Evolutionary conservation across 2,797 vertebrate species (phyloP).

Genomic region (Acipenser ruthenus): DNA sequence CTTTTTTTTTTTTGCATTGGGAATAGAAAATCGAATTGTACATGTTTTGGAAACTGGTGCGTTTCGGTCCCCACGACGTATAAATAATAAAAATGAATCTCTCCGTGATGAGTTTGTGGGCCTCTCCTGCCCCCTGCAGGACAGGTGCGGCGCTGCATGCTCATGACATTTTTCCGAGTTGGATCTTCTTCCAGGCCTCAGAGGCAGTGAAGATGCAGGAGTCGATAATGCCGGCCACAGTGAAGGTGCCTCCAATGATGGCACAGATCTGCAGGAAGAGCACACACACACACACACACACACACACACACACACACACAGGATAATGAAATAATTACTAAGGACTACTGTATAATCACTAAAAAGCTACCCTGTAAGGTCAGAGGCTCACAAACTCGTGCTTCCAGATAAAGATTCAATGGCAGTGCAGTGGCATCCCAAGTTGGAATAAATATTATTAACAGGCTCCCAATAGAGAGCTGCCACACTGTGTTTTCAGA

Average conservation of each 20-base stretch:
- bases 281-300: too few relatives aligned
- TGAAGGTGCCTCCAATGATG: slow-evolving; percentile 95
- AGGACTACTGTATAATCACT: too few relatives aligned
- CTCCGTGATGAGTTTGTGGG: neutral
- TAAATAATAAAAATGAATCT: slow-evolving; percentile 38
- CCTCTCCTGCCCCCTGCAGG: neutral
- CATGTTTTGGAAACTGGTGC: slow-evolving; percentile 30
- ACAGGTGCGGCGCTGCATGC: slow-evolving; percentile 19
- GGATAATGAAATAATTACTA: too few relatives aligned
- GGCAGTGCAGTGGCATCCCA: too few relatives aligned
- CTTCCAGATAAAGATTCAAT: too few relatives aligned
- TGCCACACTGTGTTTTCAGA: too few relatives aligned
- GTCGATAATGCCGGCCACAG: slow-evolving; percentile 95
- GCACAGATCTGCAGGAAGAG: slow-evolving; percentile 80
- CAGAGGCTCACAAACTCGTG: too few relatives aligned
- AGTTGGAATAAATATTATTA: too few relatives aligned
- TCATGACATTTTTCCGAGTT: slow-evolving; percentile 86
- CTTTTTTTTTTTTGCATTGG: slow-evolving; percentile 17
- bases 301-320: too few relatives aligned
- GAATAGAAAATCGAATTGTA: neutral
- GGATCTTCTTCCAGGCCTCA: slow-evolving; percentile 98
- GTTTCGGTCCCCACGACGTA: slow-evolving; percentile 32
- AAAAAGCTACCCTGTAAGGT: too few relatives aligned
- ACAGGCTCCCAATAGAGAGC: too few relatives aligned
- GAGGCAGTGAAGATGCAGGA: slow-evolving; percentile 98